phyloP scores from a whole-genome alignment of 2,113 vertebrate genomes.

The Forbesichthys papilliferus region DNA sequence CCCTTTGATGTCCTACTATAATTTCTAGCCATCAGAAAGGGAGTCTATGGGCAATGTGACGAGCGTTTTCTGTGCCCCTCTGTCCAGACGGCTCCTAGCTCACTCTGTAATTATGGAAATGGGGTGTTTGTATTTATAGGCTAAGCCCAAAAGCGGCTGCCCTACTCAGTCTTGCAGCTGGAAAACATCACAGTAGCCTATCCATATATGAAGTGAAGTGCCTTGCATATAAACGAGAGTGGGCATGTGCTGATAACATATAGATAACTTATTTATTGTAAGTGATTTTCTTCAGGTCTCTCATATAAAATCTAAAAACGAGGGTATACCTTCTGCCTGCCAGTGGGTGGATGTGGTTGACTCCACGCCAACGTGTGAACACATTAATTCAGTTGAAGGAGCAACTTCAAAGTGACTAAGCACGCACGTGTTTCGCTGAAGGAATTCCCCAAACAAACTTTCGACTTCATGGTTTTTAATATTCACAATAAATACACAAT shows the following conservation, averaged over 20 bases:
- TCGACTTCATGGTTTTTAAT: conserved; percentile 79
- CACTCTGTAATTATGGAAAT: conserved; percentile 86
- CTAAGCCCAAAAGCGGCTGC: conserved; percentile 85
- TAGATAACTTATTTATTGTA: conserved; percentile 32
- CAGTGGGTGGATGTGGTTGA: conserved; percentile 43
- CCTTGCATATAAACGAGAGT: conserved; percentile 51
- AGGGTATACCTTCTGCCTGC: not conserved
- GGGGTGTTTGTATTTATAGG: conserved; percentile 93
- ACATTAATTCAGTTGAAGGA: not conserved
- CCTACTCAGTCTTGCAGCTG: conserved; percentile 82
- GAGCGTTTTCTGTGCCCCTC: conserved; percentile 73
- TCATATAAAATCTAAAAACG: not conserved
- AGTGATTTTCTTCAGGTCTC: conserved; percentile 43
- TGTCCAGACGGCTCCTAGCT: conserved; percentile 84
- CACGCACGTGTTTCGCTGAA: conserved; percentile 3
- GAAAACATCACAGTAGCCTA: conserved; percentile 76
- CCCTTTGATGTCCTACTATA: conserved; percentile 73
- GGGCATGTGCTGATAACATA: conserved; percentile 54
- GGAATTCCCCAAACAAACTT: conserved; percentile 18
- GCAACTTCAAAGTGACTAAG: not conserved
- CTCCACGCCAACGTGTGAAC: conserved; percentile 28
- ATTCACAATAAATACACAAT: conserved; percentile 91
- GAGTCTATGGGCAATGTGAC: conserved; percentile 70
- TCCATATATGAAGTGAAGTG: conserved; percentile 67
- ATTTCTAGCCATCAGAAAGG: conserved; percentile 70